Percentiles rank a stretch among this genome's conserved stretches.
These are phyloP conservation scores for Lampris megalopsis DNA, from an alignment of 2,113 vertebrate species.

Conservation along the genomic window DNA sequence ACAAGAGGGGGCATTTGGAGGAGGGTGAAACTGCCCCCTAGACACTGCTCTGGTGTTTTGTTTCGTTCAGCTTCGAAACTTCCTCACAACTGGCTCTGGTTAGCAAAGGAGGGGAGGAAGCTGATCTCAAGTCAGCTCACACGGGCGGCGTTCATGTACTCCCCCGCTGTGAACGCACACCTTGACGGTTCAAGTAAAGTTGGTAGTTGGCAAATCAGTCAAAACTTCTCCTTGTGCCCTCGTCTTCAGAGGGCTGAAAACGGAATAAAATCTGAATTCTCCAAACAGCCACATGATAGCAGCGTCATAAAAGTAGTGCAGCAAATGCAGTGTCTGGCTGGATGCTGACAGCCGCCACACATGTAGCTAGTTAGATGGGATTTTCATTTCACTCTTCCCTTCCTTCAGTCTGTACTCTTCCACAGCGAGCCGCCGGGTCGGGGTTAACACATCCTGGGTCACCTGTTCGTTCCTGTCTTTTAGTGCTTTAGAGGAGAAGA, in stretches of 20 bases:
- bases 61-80: slow-evolving; percentile 4
- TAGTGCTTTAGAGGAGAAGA: not conserved
- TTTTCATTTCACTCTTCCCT: slow-evolving; percentile 9
- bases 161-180: not conserved
- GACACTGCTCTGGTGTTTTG: slow-evolving; percentile 22
- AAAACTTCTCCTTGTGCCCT: slow-evolving; percentile 23
- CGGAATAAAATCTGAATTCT: slow-evolving; percentile 6
- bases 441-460: slow-evolving; percentile 8
- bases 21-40: slow-evolving; percentile 21
- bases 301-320: slow-evolving; percentile 21
- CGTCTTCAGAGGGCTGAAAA: slow-evolving; percentile 19
- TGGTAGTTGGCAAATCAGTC: not conserved
- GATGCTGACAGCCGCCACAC: slow-evolving; percentile 45
- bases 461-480: not conserved
- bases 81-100: slow-evolving; percentile 9
- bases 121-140: slow-evolving; percentile 18
- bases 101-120: not conserved
- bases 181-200: not conserved
- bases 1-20: slow-evolving; percentile 8
- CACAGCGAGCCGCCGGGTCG: slow-evolving; percentile 23
- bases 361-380: slow-evolving; percentile 16
- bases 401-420: slow-evolving; percentile 25
- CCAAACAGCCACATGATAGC: slow-evolving; percentile 17
- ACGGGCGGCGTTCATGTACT: not conserved
- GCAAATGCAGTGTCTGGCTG: slow-evolving; percentile 4